Conservation (phyloP, 2,797 vertebrate genomes). For the Lateolabrax maculatus region DNA sequence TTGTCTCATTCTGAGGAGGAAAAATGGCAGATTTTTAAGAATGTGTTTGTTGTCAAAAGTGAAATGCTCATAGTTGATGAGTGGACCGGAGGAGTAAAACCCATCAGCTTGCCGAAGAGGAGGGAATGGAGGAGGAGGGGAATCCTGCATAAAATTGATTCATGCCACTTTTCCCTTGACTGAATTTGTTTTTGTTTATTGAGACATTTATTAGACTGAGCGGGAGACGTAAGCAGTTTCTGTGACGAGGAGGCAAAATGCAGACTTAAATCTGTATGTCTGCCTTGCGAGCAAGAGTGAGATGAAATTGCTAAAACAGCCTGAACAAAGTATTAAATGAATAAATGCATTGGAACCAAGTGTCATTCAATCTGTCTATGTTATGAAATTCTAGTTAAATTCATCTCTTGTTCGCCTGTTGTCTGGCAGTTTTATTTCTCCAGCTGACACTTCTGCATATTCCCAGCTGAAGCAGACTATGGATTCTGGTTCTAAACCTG, state of each 20-base stretch:
- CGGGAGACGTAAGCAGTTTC: constrained; percentile 75
- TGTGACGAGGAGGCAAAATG: constrained; percentile 23
- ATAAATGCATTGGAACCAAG: constrained; percentile 80
- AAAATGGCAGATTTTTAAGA: constrained; percentile 50
- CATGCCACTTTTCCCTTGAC: constrained; percentile 60
- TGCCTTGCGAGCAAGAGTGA: constrained; percentile 20
- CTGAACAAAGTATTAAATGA: constrained; percentile 77
- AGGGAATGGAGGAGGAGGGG: neutral
- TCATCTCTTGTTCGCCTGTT: constrained; percentile 28
- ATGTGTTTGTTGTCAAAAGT: constrained; percentile 60
- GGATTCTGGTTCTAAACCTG: neutral
- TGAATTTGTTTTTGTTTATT: constrained; percentile 65
- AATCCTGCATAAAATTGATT: constrained; percentile 51
- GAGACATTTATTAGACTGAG: constrained; percentile 68
- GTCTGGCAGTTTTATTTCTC: constrained; percentile 20
- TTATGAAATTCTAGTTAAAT: constrained; percentile 47
- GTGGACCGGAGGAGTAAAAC: constrained; percentile 27
- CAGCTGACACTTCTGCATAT: neutral
- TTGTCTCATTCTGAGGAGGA: constrained; percentile 40
- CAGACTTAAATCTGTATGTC: constrained; percentile 37
- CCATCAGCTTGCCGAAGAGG: constrained; percentile 24
- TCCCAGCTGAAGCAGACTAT: neutral
- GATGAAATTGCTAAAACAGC: constrained; percentile 61
- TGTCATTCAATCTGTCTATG: constrained; percentile 56
- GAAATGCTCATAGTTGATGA: constrained; percentile 53